A percentile compares a stretch with the other conserved stretches of the same genome.
Conservation (phyloP, 2,888 invertebrate species). For the Copidosoma aretas region DNA sequence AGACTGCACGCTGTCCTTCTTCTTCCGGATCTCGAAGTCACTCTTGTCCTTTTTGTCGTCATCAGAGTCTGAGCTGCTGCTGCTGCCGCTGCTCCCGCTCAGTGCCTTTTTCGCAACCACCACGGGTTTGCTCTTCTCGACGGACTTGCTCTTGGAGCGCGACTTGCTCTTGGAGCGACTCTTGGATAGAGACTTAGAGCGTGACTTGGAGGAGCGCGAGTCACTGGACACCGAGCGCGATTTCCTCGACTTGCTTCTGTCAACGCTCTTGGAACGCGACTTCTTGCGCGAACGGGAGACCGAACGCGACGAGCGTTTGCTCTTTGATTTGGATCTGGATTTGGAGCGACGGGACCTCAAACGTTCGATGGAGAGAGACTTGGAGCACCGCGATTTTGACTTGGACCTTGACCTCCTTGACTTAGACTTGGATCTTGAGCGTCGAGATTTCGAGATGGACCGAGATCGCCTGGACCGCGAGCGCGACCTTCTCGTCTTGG, state of each 20-base stretch:
- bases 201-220: constrained; percentile 56
- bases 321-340: constrained; percentile 49
- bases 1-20: constrained; percentile 83
- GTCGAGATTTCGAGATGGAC: constrained; percentile 56
- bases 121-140: constrained; percentile 54
- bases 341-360: constrained; percentile 45
- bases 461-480: constrained; percentile 53
- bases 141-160: constrained; percentile 54
- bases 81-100: constrained; percentile 50
- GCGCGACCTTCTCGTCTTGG: constrained; percentile 50
- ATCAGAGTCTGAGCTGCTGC: constrained; percentile 54
- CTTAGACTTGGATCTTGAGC: constrained; percentile 56
- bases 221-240: constrained; percentile 48
- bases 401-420: constrained; percentile 61
- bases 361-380: constrained; percentile 22
- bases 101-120: constrained; percentile 49
- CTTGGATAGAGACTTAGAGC: constrained; percentile 56
- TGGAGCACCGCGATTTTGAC: constrained; percentile 44
- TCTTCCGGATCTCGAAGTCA: constrained; percentile 76
- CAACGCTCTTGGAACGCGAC: constrained; percentile 56
- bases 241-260: constrained; percentile 47
- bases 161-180: constrained; percentile 59
- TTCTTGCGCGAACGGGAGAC: constrained; percentile 51
- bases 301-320: constrained; percentile 48
- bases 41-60: constrained; percentile 62